Base-by-base conservation (phyloP, 2,797 vertebrate genomes). In the Melanotaenia maccullochi region DNA sequence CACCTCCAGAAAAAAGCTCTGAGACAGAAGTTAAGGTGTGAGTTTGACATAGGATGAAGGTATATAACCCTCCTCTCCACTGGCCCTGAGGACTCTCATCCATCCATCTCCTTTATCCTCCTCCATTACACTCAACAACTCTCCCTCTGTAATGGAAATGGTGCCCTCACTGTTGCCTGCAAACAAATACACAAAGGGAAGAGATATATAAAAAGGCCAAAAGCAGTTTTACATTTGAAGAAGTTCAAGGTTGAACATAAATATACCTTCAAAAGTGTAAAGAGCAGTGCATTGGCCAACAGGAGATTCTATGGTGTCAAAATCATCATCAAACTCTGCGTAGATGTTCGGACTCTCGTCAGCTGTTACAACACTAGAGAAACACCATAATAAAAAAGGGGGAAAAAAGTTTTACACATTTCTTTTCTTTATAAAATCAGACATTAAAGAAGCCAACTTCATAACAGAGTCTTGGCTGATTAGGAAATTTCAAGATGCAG, bases 21-120 rank as follows among this genome's bases (percentile, higher is more conserved):
- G 12, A 16, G 54, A 60, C 8, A 60, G 24, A 68, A 47, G 11
- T 86, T 89, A 86, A 35, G 84, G 82, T 73, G 68, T 9, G 62
- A 89, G 72, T 22, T 91, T 90, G 78, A 96, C 93, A 82, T 97
- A 97, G 73, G 96, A 95, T 12, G 96, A 95, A 32, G 96, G 96
- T 75, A 97, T 96, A 5, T 96, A 97, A 42, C 96, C 96, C 74
- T 95, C 94, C 0, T 93, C 93, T 32, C 95, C 95, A 54, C 75
- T 89, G 78, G 83, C 85, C 87, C 90, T 85, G 9, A 94, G 89
- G 55, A 97, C 95, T 22, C 95, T 92, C 59, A 95, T 96, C 96
- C 96, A 97, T 35, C 96, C 96, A 0, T 97, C 96, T 0, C 96
- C 96, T 69, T 95, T 95, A 84, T 96, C 96, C 16, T 94, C 93